Evolutionary conservation across 1,140 invertebrate species (phyloP), one percentile per base, ranked within the genome.

Genomic region (Calephelis virginiensis): DNA sequence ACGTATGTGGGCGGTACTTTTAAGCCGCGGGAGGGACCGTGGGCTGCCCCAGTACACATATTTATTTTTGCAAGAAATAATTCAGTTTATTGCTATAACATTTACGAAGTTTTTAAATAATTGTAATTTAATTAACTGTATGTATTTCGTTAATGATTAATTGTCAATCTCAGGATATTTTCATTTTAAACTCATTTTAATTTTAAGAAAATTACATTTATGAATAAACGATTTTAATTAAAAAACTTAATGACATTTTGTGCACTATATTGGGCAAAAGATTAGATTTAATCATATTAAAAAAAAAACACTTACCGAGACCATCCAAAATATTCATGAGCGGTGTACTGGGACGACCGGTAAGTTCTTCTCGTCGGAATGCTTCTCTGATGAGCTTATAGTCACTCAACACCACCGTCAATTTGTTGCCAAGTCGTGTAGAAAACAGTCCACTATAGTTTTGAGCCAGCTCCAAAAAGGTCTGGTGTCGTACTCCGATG

Each of bases 311-410:
- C 95, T 97, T 88, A 98, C 97, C 97, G 67, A 97, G 97, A 76
- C 97, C 97, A 78, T 95, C 96, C 38, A 98, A 92, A n/a, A 97
- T 96, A 73, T 95, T 94, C 91, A 94, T 96, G 75, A 98, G 95
- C 50, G 96, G 95, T 11, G 94, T 97, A 74, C 94, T 94, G 12
- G 97, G 97, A 62, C 97, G 93, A 38, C 95, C 97, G 68, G 95
- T 96, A 89, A 98, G 97, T 75, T 97, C 96, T 76, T 97, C 96
- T 13, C 94, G 93, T 0, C 95, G 92, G 84, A 98, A 98, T 14
- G 96, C 94, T 77, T 97, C 95, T 63, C 96, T 92, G 70, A 98
- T 97, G 74, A 95, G 91, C 74, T 94, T 94, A 81, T 96, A 95
- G 90, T 98, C 97, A 86, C 95, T 96, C 67, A 98, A 91, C 8